These are phyloP conservation scores for Drosophila greeni DNA, from an alignment of 2,888 invertebrate genomes.

Conservation along the genomic window DNA sequence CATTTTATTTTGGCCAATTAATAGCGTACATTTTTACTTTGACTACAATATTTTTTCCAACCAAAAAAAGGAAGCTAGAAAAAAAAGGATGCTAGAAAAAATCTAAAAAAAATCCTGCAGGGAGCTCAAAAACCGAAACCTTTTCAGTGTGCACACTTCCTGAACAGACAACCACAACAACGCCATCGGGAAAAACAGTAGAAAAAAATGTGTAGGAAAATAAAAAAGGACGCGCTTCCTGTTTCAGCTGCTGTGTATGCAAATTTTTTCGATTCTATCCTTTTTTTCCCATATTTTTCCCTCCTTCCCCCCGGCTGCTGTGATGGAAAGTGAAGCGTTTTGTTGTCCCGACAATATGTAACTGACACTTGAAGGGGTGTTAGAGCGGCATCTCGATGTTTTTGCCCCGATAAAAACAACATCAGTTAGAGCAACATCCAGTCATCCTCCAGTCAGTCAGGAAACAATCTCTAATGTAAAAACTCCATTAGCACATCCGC, in stretches of 20 bases:
- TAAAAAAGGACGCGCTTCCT: conserved; percentile 51
- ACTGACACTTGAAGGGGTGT: conserved; percentile 73
- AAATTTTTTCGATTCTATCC: conserved; percentile 67
- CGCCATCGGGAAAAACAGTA: conserved; percentile 19
- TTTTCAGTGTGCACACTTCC: conserved; percentile 66
- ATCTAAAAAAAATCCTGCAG: conserved; percentile 5
- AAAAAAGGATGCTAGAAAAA: conserved; percentile 7
- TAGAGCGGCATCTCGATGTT: conserved; percentile 66
- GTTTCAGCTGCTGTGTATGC: conserved; percentile 64
- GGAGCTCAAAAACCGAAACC: conserved; percentile 34
- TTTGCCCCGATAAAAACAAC: conserved; percentile 55
- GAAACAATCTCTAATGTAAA: conserved; percentile 64
- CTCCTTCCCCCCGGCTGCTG: conserved; percentile 30
- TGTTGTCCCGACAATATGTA: conserved; percentile 72
- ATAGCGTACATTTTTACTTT: conserved; percentile 56
- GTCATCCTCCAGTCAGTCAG: conserved; percentile 8
- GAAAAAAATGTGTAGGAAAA: conserved; percentile 8
- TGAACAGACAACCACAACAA: conserved; percentile 66
- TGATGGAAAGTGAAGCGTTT: conserved; percentile 65
- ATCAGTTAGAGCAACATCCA: conserved; percentile 21
- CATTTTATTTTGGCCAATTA: conserved; percentile 38
- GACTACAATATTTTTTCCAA: conserved; percentile 44
- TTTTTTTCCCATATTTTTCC: conserved; percentile 54
- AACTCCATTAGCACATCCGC: conserved; percentile 65
- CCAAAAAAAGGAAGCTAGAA: conserved; percentile 14